Base-by-base conservation (phyloP, 1,140 invertebrate genomes). In the Aricia agestis region DNA sequence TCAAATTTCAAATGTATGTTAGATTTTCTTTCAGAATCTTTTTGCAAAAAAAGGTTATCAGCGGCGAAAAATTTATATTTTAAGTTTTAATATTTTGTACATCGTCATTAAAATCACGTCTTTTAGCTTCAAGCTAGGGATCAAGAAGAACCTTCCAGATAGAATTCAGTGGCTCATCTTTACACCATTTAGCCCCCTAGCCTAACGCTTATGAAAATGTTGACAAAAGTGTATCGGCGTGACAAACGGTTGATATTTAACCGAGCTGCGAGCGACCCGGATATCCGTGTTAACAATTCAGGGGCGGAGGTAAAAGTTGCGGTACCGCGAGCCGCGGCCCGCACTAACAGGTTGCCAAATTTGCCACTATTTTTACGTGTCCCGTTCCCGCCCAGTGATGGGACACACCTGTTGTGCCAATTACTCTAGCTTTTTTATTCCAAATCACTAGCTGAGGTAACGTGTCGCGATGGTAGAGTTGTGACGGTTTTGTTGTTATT, bases 301-400 rank as follows among this genome's bases (percentile, higher is more conserved):
- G 63, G 72, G 74, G 73, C 68, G 75, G 71, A 71, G 77, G 79
- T 75, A 79, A 81, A 82, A 80, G 76, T 82, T 79, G 79, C 71
- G 81, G 78, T 70, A 69, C 69, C 59, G 59, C 59, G 59, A 17
- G 58, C 31, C 68, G 69, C 61, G 71, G 74, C 76, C 68, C 69
- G 74, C 69, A 42, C 82, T 85, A 89, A 89, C 86, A 89, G 85
- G 86, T 87, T 87, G 86, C 84, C 82, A 82, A 83, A 85, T 84
- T 86, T 82, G 78, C 78, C 83, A 87, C 86, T 87, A 89, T 89
- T 89, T 87, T 89, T 89, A 85, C 83, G 81, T 82, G 80, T 81
- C 80, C 83, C 82, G 76, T 75, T 71, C 73, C 69, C 63, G 73
- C 67, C 65, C 82, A 86, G 87, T 86, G 87, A 85, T 81, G 85